Conservation (phyloP, 2,113 vertebrate species). For the Suncus etruscus region DNA sequence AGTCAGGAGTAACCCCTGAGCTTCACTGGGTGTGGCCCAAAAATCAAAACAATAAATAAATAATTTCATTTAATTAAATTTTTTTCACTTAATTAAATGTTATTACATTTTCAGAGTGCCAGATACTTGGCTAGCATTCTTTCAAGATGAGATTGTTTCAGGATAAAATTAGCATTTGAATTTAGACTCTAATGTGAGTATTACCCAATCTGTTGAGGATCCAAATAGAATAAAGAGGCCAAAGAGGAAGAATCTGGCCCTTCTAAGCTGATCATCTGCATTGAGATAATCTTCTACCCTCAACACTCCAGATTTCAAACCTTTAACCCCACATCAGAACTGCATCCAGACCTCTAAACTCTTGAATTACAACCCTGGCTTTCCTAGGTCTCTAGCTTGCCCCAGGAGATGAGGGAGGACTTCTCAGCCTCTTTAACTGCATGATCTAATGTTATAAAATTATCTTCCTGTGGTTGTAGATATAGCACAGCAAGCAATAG, state of each 20-base stretch:
- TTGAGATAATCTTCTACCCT: neutral
- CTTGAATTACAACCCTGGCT: neutral
- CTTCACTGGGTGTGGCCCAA: no score
- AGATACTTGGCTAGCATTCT: neutral
- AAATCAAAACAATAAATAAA: no score
- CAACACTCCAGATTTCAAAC: neutral
- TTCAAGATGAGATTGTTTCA: neutral
- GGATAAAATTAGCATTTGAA: neutral
- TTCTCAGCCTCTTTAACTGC: neutral
- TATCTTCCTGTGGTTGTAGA: neutral
- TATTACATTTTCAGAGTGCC: no score
- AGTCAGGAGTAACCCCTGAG: no score
- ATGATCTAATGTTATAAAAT: neutral
- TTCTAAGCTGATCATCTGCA: neutral
- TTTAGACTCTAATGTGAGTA: neutral
- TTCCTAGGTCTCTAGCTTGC: neutral
- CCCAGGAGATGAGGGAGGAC: neutral
- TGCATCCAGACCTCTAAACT: neutral
- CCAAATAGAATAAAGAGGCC: neutral
- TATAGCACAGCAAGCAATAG: no score
- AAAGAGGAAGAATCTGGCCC: neutral
- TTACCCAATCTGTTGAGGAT: neutral
- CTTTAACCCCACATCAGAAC: neutral
- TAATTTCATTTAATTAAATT: no score
- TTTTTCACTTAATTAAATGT: no score